Base-by-base conservation (phyloP, 2,888 invertebrate species). In the Drosophila fungiperda region DNA sequence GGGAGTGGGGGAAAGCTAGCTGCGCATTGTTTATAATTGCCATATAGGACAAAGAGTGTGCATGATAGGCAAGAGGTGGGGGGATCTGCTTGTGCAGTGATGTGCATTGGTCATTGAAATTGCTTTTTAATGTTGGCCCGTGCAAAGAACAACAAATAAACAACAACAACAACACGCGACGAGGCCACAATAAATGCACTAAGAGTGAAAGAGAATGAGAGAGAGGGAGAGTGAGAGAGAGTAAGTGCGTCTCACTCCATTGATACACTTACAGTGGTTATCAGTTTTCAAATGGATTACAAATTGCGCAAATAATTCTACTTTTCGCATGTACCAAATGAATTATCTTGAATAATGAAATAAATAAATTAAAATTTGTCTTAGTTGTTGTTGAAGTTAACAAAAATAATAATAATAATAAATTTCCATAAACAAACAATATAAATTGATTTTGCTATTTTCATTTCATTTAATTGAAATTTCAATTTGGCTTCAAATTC, bases 41-140 rank as follows among this genome's bases (percentile, higher is more conserved):
- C 79, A 69, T 72, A 53, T 52, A 53, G 26, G 63, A 61, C 45
- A 20, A 15, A n/a, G 38, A 55, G 55, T 5, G 23, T 6, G 49
- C n/a, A 32, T 40, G 17, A 9, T 23, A 3, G 12, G 29, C 26
- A 12, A 4, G 42, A 26, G 12, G 9, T 15, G 15, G 42, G 7
- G 61, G 68, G 61, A 60, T 83, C 81, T 73, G 74, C 73, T 71
- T 85, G 82, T 82, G 82, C 73, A 85, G 72, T 82, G 78, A 86
- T 86, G 82, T 83, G 82, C 86, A 83, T 75, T 86, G 86, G 78
- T 80, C 81, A 83, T 83, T 82, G 81, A 82, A 82, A 82, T 82
- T 83, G 83, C 78, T 83, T 82, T 83, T 82, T 82, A 83, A 83
- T 81, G 83, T 81, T 73, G 77, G 57, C 33, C 62, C 60, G 65